Conservation (phyloP, 1,140 invertebrate genomes). For the Apis laboriosa region DNA sequence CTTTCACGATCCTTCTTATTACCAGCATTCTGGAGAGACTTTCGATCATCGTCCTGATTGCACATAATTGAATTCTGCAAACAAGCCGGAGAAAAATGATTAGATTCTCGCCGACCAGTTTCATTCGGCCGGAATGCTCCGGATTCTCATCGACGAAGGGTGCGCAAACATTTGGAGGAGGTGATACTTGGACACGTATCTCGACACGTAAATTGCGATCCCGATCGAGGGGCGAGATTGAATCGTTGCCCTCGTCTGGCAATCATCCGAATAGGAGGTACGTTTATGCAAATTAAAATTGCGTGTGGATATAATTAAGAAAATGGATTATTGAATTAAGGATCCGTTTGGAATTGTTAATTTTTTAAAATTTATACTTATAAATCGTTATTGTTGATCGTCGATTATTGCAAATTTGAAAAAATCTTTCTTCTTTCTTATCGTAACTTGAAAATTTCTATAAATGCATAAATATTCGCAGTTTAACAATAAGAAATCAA, state of each 20-base stretch:
- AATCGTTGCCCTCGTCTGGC: not conserved
- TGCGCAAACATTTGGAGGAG: not conserved
- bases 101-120: not conserved
- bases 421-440: too few species aligned
- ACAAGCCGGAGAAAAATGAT: slow-evolving; percentile 15
- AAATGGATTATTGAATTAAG: too few species aligned
- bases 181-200: not conserved
- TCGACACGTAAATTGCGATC: slow-evolving; percentile 6
- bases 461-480: too few species aligned
- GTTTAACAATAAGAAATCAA: too few species aligned
- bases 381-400: too few species aligned
- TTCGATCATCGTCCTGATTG: slow-evolving; percentile 35
- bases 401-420: too few species aligned
- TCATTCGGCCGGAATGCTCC: not conserved
- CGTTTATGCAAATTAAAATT: too few species aligned
- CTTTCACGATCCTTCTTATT: slow-evolving; percentile 12
- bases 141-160: not conserved
- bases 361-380: too few species aligned
- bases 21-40: not conserved
- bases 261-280: not conserved
- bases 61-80: slow-evolving; percentile 41
- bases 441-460: too few species aligned
- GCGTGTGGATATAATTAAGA: too few species aligned
- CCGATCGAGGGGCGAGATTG: not conserved
- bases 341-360: too few species aligned